Conservation (phyloP, 37 sponge, comb jelly and placozoan species). For the Halisarca cf. caerulea region DNA sequence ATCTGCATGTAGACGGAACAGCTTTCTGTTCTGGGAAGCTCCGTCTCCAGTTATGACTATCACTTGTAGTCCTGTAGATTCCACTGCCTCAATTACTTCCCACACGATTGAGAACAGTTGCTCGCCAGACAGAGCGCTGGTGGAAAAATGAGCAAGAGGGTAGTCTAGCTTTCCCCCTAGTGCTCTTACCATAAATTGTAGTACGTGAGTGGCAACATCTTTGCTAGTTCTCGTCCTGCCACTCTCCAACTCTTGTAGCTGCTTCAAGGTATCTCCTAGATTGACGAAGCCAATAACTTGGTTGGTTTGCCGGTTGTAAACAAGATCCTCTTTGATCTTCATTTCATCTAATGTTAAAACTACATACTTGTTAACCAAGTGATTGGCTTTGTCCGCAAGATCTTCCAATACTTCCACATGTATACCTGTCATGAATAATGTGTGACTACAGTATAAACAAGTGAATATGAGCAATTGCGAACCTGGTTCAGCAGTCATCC, state of each 20-base stretch:
- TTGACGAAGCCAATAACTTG: conserved; percentile 17
- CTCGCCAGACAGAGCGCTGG: not conserved
- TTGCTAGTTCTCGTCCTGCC: not conserved
- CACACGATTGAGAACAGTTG: conserved; percentile 18
- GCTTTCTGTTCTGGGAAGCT: conserved; percentile 5
- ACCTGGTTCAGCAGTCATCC: no score
- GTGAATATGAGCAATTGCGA: no score
- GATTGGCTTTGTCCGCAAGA: not conserved
- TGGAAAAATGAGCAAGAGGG: conserved; percentile 25
- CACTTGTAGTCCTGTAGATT: not conserved
- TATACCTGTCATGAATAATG: not conserved
- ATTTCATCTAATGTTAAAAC: no score
- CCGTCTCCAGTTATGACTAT: not conserved
- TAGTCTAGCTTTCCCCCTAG: not conserved
- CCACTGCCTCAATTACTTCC: conserved; percentile 30
- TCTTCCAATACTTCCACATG: not conserved
- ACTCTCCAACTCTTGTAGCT: conserved; percentile 19
- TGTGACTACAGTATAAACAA: not conserved
- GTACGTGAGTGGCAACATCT: not conserved
- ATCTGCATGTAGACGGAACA: not conserved
- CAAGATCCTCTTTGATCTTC: no score
- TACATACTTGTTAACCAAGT: not conserved
- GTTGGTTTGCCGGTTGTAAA: conserved; percentile 5
- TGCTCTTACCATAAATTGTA: conserved; percentile 21
- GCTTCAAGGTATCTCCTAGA: conserved; percentile 17